Conservation (phyloP, 2,888 invertebrate species). For the Microplitis manilae region DNA sequence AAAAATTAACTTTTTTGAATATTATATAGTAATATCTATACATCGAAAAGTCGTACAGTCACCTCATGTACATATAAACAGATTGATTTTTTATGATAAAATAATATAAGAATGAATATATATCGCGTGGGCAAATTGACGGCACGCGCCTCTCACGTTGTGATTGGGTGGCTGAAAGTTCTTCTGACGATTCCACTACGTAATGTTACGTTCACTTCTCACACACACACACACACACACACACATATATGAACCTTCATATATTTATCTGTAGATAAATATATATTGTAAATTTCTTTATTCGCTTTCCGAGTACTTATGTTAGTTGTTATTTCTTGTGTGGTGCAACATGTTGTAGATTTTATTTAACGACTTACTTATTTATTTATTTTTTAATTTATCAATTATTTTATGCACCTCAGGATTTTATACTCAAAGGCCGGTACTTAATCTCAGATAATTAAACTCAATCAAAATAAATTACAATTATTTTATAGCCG, state of each 20-base stretch:
- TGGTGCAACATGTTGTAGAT: background rate
- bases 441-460: too few relatives aligned
- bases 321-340: background rate
- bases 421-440: too few relatives aligned
- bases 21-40: too few relatives aligned
- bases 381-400: background rate
- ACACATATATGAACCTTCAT: conserved; percentile 37
- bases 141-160: conserved; percentile 42
- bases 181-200: conserved; percentile 18
- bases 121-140: conserved; percentile 38
- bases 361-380: background rate
- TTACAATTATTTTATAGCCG: too few relatives aligned
- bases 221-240: conserved; percentile 5
- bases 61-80: background rate
- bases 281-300: background rate
- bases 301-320: background rate
- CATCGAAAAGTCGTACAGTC: background rate
- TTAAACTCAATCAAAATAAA: too few relatives aligned
- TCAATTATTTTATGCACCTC: too few relatives aligned
- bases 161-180: conserved; percentile 31
- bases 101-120: background rate
- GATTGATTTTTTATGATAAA: conserved; percentile 9
- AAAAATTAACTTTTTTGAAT: too few relatives aligned
- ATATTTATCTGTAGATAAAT: background rate
- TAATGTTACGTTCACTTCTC: conserved; percentile 28